Conservation (phyloP, 2,797 vertebrate species). For the Sebastes elongatus region DNA sequence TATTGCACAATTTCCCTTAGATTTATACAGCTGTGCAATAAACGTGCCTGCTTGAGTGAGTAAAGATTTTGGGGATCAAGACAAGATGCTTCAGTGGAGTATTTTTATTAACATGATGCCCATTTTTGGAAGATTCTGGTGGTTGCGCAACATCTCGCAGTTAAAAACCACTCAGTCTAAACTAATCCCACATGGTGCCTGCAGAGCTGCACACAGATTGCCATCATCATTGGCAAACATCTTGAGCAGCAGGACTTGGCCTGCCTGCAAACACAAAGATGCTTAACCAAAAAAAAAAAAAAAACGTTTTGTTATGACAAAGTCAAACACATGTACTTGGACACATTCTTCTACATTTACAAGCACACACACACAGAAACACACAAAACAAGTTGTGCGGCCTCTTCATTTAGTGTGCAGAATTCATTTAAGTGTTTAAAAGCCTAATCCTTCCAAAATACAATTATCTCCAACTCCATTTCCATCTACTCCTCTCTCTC, state of each 20-base stretch:
- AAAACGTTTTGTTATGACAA: neutral
- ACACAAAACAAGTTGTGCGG: neutral
- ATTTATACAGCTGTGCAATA: neutral
- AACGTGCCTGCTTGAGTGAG: neutral
- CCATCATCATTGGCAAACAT: slow-evolving; percentile 29
- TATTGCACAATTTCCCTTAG: neutral
- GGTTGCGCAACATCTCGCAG: slow-evolving; percentile 37
- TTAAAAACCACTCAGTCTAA: slow-evolving; percentile 30
- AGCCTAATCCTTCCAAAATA: slow-evolving; percentile 32
- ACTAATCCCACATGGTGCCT: slow-evolving; percentile 48
- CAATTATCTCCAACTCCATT: slow-evolving; percentile 13
- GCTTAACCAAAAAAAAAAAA: neutral
- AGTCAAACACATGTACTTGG: neutral
- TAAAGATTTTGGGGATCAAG: slow-evolving; percentile 25
- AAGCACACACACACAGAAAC: neutral
- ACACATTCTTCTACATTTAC: neutral
- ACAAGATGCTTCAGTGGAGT: slow-evolving; percentile 3
- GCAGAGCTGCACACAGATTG: slow-evolving; percentile 12
- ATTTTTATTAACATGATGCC: slow-evolving; percentile 4
- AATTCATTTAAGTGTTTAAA: slow-evolving; percentile 13
- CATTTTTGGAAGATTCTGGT: slow-evolving; percentile 40
- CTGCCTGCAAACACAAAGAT: slow-evolving; percentile 5
- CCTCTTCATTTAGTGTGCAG: neutral
- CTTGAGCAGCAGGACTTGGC: slow-evolving; percentile 5
- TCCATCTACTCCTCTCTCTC: neutral